A percentile compares a stretch with the other conserved stretches of the same genome.
Conservation (phyloP, 2,113 vertebrate genomes). For the Hippolais icterina region DNA sequence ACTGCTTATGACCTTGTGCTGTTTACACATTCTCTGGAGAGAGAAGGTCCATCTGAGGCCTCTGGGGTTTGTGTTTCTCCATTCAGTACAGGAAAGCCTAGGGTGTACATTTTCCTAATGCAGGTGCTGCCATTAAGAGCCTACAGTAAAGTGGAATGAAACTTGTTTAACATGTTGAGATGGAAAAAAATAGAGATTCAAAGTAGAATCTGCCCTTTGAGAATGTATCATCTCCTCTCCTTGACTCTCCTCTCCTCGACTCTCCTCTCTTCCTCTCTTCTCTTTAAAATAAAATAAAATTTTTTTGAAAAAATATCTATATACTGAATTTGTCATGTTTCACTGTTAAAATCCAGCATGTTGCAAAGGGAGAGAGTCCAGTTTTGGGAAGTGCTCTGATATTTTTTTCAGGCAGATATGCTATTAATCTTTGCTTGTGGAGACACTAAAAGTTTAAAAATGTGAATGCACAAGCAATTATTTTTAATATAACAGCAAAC, state of each 20-base stretch:
- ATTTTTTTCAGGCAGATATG: neutral
- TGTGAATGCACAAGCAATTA: fast-evolving
- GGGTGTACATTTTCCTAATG: neutral
- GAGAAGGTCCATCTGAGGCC: neutral
- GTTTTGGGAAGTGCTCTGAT: neutral
- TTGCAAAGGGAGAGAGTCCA: fast-evolving
- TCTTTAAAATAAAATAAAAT: too few relatives aligned
- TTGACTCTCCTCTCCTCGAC: too few relatives aligned
- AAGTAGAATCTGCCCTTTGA: neutral
- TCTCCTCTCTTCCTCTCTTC: too few relatives aligned
- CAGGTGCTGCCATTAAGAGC: neutral
- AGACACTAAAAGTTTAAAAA: neutral
- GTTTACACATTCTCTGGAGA: neutral
- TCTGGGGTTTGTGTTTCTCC: neutral
- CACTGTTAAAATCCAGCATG: fast-evolving
- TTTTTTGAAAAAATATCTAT: too few relatives aligned
- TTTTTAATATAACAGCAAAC: neutral
- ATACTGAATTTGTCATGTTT: neutral
- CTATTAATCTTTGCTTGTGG: neutral
- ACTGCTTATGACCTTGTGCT: neutral
- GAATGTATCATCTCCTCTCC: too few relatives aligned
- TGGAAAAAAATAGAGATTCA: neutral
- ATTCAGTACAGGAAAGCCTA: neutral
- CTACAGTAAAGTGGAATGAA: neutral
- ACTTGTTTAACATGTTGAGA: neutral